Percentiles rank a stretch among this genome's conserved stretches.
These are phyloP conservation scores for Tenebrosternarchus preto DNA, from an alignment of 2,113 vertebrate species.

Conservation along the genomic window DNA sequence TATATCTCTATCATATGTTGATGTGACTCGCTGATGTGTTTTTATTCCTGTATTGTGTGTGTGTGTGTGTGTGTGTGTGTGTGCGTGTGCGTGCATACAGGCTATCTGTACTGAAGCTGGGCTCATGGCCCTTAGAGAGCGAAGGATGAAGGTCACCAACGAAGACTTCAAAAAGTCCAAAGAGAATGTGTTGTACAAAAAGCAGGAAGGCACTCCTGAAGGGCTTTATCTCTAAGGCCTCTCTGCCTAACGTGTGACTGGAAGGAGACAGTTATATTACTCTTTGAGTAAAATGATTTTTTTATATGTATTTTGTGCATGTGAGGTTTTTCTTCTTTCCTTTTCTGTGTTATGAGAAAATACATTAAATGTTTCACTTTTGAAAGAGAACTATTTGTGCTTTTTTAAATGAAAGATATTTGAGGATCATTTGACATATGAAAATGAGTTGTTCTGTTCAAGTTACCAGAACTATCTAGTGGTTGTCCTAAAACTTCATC, in stretches of 20 bases:
- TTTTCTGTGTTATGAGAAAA: conserved; percentile 62
- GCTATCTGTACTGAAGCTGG: conserved; percentile 98
- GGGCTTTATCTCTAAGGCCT: conserved; percentile 78
- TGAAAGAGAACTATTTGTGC: neutral
- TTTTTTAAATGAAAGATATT: neutral
- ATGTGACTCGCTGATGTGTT: neutral
- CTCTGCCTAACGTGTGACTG: conserved; percentile 38
- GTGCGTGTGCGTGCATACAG: conserved; percentile 66
- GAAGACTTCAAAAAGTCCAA: conserved; percentile 99
- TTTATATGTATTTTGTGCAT: too few relatives aligned
- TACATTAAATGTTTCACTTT: neutral
- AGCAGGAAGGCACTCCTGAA: conserved; percentile 96
- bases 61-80: conserved; percentile 36
- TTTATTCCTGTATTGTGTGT: too few relatives aligned
- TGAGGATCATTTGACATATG: too few relatives aligned
- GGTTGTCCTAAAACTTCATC: too few relatives aligned
- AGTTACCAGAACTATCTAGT: too few relatives aligned
- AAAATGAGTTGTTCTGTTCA: too few relatives aligned
- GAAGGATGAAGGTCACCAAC: conserved; percentile 97
- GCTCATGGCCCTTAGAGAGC: conserved; percentile 91
- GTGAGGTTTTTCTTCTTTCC: conserved; percentile 62
- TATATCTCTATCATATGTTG: conserved; percentile 6
- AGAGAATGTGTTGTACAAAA: conserved; percentile 97
- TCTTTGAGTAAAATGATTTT: conserved; percentile 42
- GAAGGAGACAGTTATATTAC: neutral